Conservation (phyloP, 2,888 invertebrate species). For the Habroteleia sp. region DNA sequence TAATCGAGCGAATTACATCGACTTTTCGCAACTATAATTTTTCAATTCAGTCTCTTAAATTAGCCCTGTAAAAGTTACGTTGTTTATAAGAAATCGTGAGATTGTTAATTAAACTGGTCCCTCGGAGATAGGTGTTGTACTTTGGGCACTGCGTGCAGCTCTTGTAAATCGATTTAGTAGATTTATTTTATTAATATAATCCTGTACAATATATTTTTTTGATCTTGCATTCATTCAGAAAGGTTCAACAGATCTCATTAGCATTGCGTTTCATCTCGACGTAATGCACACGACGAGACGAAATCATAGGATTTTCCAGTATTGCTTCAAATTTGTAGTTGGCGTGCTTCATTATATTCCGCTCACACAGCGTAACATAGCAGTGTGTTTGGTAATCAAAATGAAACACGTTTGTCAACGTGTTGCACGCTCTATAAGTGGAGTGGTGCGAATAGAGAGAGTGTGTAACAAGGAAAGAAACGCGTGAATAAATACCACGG, state of each 20-base stretch:
- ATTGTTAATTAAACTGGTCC: slow-evolving; percentile 16
- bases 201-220: slow-evolving; percentile 31
- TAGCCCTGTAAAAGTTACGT: too few relatives aligned
- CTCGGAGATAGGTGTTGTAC: not conserved
- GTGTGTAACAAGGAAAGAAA: slow-evolving; percentile 57
- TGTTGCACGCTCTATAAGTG: slow-evolving; percentile 55
- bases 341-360: slow-evolving; percentile 61
- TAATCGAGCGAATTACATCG: too few relatives aligned
- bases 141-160: not conserved
- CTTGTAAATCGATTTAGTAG: slow-evolving; percentile 24
- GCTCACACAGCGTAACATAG: slow-evolving; percentile 33
- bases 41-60: too few relatives aligned
- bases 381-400: slow-evolving; percentile 59
- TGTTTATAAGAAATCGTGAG: slow-evolving; percentile 29
- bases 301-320: slow-evolving; percentile 45
- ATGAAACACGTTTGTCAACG: slow-evolving; percentile 63
- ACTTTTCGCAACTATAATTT: too few relatives aligned
- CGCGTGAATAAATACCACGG: slow-evolving; percentile 48
- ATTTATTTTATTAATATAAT: slow-evolving; percentile 41
- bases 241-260: slow-evolving; percentile 58
- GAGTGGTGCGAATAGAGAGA: slow-evolving; percentile 31
- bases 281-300: slow-evolving; percentile 41
- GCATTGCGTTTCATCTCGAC: slow-evolving; percentile 49
- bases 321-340: slow-evolving; percentile 42
- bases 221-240: slow-evolving; percentile 33